Conservation (phyloP, 2,888 invertebrate species). For the Chymomyza fuscimana region DNA sequence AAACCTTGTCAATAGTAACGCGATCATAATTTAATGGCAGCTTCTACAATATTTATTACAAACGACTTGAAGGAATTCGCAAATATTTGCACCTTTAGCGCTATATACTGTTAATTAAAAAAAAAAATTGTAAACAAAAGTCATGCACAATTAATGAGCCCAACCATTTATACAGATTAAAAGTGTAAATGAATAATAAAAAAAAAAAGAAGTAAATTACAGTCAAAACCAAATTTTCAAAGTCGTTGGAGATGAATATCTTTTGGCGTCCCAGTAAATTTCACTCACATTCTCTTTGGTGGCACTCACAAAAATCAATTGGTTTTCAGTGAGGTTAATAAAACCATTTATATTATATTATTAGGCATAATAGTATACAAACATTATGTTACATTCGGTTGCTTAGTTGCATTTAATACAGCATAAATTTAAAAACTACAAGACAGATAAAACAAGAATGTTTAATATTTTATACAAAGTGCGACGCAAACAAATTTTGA, state of each 20-base stretch:
- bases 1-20: neutral
- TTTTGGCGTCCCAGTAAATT: neutral
- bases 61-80: too few species aligned
- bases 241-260: too few species aligned
- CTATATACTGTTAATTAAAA: too few species aligned
- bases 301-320: neutral
- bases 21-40: neutral
- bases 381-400: constrained; percentile 55
- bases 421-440: constrained; percentile 43
- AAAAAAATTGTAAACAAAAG: too few species aligned
- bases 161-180: too few species aligned
- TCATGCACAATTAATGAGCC: too few species aligned
- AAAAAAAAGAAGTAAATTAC: too few species aligned
- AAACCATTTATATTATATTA: neutral
- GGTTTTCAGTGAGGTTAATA: neutral
- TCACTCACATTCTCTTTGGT: neutral
- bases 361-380: constrained; percentile 19
- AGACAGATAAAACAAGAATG: constrained; percentile 13
- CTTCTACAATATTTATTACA: too few species aligned
- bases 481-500: constrained; percentile 27
- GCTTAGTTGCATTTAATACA: constrained; percentile 65
- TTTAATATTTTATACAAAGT: constrained; percentile 17
- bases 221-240: too few species aligned
- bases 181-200: too few species aligned
- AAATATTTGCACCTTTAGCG: too few species aligned